phyloP scores from a whole-genome alignment of 2,888 invertebrate genomes.

The Drosophila longiperda region DNA sequence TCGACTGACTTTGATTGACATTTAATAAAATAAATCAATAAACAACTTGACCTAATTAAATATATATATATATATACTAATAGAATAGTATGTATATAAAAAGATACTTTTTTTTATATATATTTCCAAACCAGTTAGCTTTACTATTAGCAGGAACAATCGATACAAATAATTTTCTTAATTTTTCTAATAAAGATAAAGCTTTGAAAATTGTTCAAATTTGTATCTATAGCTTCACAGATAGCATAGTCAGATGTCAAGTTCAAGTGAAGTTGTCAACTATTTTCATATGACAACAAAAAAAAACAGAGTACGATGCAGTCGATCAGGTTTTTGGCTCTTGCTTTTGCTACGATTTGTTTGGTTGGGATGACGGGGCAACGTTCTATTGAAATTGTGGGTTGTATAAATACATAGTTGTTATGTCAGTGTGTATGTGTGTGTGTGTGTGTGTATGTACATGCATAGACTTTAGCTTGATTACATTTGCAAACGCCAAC shows the following conservation, averaged over 20 bases:
- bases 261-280: background rate
- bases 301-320: background rate
- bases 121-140: background rate
- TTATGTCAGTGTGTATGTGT: background rate
- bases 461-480: background rate
- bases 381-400: constrained; percentile 5
- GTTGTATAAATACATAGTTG: background rate
- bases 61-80: no score
- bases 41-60: no score
- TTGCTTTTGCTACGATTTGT: background rate
- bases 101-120: background rate
- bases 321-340: background rate
- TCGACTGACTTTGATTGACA: no score
- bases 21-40: no score
- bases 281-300: background rate
- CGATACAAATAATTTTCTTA: no score
- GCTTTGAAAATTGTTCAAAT: background rate
- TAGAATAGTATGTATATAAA: no score
- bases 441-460: no score
- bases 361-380: constrained; percentile 3
- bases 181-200: background rate
- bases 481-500: constrained; percentile 13
- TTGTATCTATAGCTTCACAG: background rate
- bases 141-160: background rate
- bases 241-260: background rate